These are phyloP conservation scores for Cydia splendana DNA, from an alignment of 1,140 invertebrate species.

Conservation along the genomic window DNA sequence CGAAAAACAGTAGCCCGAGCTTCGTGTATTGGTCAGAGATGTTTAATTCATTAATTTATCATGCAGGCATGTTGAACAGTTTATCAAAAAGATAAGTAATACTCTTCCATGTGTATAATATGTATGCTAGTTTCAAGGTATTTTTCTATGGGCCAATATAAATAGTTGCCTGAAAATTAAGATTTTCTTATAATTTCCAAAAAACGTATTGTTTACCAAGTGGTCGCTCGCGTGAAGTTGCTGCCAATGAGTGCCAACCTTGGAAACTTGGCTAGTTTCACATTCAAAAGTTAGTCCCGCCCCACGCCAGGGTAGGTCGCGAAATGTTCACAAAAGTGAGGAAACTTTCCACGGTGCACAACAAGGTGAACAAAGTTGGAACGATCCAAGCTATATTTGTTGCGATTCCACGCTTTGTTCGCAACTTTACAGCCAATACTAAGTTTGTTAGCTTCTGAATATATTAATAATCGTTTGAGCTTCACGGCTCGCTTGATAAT, in stretches of 20 bases:
- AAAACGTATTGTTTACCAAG: constrained; percentile 53
- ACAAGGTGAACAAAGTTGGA: constrained; percentile 57
- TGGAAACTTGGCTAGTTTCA: constrained; percentile 57
- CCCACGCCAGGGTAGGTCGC: constrained; percentile 42
- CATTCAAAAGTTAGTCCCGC: constrained; percentile 54
- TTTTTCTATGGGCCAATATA: too few species aligned
- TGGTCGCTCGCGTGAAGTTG: constrained; percentile 37
- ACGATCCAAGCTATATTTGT: constrained; percentile 63
- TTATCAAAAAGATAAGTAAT: too few species aligned
- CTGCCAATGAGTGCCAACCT: constrained; percentile 53
- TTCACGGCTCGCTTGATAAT: constrained; percentile 19
- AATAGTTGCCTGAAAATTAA: too few species aligned
- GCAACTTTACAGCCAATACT: constrained; percentile 60
- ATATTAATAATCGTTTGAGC: constrained; percentile 35
- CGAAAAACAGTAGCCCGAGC: too few species aligned
- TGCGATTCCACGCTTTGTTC: constrained; percentile 48
- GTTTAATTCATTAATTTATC: too few species aligned
- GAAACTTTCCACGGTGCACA: constrained; percentile 57
- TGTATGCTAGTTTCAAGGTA: too few species aligned
- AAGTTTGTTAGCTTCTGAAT: constrained; percentile 49
- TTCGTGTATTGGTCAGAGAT: too few species aligned
- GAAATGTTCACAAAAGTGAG: constrained; percentile 58
- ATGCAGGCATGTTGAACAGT: too few species aligned
- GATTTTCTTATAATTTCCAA: too few species aligned
- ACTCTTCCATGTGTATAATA: too few species aligned